Evolutionary conservation across 2,888 invertebrate genomes (phyloP), one percentile per base, ranked within the genome.

Genomic region (Drosophila prolongata): DNA sequence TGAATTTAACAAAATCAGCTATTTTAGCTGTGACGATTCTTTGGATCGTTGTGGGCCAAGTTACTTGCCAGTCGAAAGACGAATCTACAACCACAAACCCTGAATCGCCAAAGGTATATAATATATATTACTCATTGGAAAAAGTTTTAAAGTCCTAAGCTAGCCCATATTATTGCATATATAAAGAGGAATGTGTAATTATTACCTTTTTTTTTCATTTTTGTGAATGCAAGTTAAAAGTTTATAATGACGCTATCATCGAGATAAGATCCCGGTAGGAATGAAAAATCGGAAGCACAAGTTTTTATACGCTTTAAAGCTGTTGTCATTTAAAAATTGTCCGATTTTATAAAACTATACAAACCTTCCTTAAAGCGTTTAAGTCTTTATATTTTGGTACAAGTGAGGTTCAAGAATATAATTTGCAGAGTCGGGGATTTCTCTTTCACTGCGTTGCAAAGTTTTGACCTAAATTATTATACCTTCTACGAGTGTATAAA

Each of bases 71-170:
- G 5, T 1, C 62, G 27, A 42, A 60, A n/a, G 37, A 56, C 10
- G 56, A 37, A 5, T 24, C 35, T 1, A 42, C 61, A 1, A 61
- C 62, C 14, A 24, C 3, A 9, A 27, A 27, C 1, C 35, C 42
- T 49, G 42, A 27, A 37, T n/a, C 9, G 11, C 16, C 49, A 61
- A 61, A 64, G 62, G 62, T 56, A 56, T 30, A 30, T 30, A 30
- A 8, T 30, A 30, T 30, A 30, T 30, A 30, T 30, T 30, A 8
- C 2, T 30, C 8, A 6, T 2, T 30, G 1, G 6, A 9, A 8
- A 2, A 30, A 30, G 30, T 30, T 30, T 30, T 30, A 2, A 30
- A 8, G 30, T 8, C 1, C 30, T 30, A 8, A 30, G 30, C 30
- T 30, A 19, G 19, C 3, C 24, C 24, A 24, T 4, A 24, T 24